phyloP scores from a whole-genome alignment of 1,140 invertebrate genomes.

The Pseudomyrmex gracilis region DNA sequence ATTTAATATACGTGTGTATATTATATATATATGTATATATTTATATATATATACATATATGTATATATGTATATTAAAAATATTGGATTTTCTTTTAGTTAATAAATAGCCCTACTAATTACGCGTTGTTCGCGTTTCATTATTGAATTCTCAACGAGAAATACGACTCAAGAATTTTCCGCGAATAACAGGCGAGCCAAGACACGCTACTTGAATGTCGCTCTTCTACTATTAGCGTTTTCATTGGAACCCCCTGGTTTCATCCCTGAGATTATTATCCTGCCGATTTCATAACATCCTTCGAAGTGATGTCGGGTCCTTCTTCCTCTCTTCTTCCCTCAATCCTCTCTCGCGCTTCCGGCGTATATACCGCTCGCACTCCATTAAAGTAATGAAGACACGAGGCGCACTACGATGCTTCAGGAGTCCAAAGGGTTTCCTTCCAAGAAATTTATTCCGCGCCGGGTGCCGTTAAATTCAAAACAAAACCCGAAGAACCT shows the following conservation, averaged over 20 bases:
- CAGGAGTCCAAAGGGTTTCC: conserved; percentile 77
- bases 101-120: too few relatives aligned
- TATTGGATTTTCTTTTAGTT: too few relatives aligned
- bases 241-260: conserved; percentile 18
- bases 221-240: conserved; percentile 71
- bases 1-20: background rate
- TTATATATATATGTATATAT: background rate
- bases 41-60: background rate
- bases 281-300: conserved; percentile 78
- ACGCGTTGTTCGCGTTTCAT: background rate
- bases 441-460: conserved; percentile 83
- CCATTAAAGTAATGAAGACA: conserved; percentile 86
- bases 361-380: conserved; percentile 76
- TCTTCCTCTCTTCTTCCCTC: conserved; percentile 10
- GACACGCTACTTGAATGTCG: conserved; percentile 51
- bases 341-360: conserved; percentile 50
- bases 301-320: conserved; percentile 58
- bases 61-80: too few relatives aligned
- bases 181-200: conserved; percentile 58
- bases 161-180: conserved; percentile 56
- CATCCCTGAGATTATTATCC: conserved; percentile 70
- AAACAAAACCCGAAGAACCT: conserved; percentile 76
- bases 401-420: conserved; percentile 69
- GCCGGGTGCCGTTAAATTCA: conserved; percentile 80
- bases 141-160: conserved; percentile 33